Evolutionary conservation across 2,797 vertebrate genomes (phyloP).

Genomic region (Propithecus perrieri): DNA sequence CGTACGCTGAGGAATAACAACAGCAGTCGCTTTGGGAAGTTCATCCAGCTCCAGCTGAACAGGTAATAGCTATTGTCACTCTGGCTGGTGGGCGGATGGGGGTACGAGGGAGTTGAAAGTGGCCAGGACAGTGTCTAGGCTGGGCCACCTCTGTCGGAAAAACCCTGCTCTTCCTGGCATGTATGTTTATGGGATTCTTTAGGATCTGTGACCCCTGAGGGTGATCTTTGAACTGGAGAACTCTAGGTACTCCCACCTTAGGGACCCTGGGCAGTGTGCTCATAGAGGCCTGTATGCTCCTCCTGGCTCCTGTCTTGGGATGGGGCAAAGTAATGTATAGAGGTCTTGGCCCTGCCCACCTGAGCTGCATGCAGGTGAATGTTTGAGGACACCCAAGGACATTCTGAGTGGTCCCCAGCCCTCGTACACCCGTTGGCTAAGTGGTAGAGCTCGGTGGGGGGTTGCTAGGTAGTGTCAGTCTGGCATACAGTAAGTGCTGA

Average conservation of each 20-base stretch:
- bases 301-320: background rate
- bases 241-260: background rate
- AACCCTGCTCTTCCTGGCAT: background rate
- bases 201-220: background rate
- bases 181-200: background rate
- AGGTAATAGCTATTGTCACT: constrained; percentile 84
- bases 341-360: background rate
- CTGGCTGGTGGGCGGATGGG: background rate
- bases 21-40: constrained; percentile 99
- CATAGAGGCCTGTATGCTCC: background rate
- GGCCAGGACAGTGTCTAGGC: background rate
- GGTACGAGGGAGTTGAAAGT: background rate
- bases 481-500: background rate
- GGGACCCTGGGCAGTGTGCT: background rate
- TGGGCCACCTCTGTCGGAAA: rapidly evolving
- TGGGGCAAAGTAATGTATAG: background rate
- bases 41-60: constrained; percentile 97
- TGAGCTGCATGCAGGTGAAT: background rate
- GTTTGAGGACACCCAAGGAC: background rate
- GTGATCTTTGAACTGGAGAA: background rate
- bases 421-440: background rate
- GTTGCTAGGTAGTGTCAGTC: background rate
- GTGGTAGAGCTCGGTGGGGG: background rate
- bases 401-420: background rate
- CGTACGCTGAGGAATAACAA: constrained; percentile 96